phyloP scores from a whole-genome alignment of 2,797 vertebrate species.

The Lithobates pipiens region DNA sequence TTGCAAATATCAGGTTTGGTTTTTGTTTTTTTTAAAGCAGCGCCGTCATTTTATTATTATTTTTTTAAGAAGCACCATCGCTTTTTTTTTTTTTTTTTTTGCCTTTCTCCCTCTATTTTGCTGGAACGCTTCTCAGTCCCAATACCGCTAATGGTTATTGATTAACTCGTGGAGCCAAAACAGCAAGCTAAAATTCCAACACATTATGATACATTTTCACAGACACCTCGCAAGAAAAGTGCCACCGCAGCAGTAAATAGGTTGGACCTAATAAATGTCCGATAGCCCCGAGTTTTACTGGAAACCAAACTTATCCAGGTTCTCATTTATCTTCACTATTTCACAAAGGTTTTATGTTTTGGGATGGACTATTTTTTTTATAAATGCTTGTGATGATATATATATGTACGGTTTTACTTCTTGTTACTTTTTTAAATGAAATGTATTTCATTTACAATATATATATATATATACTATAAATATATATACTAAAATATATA shows the following conservation, averaged over 20 bases:
- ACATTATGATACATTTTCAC: constrained; percentile 63
- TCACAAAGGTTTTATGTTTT: no score
- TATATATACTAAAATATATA: no score
- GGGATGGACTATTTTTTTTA: no score
- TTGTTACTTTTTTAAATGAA: no score
- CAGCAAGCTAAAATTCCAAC: constrained; percentile 64
- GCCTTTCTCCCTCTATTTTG: constrained; percentile 21
- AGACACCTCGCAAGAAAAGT: constrained; percentile 63
- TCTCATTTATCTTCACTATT: not conserved
- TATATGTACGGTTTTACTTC: no score
- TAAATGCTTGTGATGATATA: no score
- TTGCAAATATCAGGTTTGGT: not conserved
- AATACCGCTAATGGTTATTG: constrained; percentile 65
- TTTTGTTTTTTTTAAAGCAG: constrained; percentile 11
- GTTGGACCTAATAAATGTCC: constrained; percentile 18
- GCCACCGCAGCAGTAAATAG: constrained; percentile 45
- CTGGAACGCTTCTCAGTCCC: constrained; percentile 52
- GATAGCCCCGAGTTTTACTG: not conserved
- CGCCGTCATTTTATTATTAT: not conserved
- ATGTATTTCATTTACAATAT: no score
- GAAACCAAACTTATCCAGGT: not conserved
- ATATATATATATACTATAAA: no score
- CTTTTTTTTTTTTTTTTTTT: constrained; percentile 14
- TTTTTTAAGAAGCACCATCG: constrained; percentile 26
- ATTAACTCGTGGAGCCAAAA: constrained; percentile 61